phyloP scores from a whole-genome alignment of 2,888 invertebrate species.

The Resseliella maxima region DNA sequence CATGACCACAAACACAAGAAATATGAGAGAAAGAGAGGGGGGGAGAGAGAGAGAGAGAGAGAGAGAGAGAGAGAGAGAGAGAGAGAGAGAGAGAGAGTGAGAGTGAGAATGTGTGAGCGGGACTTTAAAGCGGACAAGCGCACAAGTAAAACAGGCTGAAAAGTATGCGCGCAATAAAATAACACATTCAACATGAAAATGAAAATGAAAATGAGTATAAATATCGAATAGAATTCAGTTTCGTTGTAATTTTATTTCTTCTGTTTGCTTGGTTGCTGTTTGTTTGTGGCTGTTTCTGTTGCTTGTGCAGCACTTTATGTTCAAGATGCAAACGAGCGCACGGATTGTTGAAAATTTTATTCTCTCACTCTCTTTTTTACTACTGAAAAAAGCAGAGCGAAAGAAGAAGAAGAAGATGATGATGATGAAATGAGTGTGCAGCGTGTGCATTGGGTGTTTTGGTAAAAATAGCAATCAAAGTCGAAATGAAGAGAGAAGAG shows the following conservation, averaged over 20 bases:
- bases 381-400: not conserved
- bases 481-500: not conserved
- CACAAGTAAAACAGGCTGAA: not conserved
- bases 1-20: not conserved
- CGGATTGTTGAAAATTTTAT: slow-evolving; percentile 3
- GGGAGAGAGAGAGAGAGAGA: not conserved
- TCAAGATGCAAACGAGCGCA: not conserved
- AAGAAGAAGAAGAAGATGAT: not conserved
- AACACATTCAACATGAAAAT: not conserved
- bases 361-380: not conserved
- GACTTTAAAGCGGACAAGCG: too few relatives aligned
- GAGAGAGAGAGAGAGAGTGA: not conserved
- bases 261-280: not conserved
- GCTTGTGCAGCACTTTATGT: slow-evolving; percentile 49
- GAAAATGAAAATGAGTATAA: slow-evolving; percentile 11
- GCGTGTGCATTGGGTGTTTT: not conserved
- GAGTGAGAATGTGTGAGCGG: not conserved
- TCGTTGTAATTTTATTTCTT: not conserved
- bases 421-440: not conserved
- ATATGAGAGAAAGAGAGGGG: not conserved
- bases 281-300: not conserved
- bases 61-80: not conserved
- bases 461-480: slow-evolving; percentile 22
- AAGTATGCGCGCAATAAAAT: not conserved
- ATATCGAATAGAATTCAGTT: not conserved